Base-by-base conservation (phyloP, 2,888 invertebrate genomes). In the Thumatha senex region DNA sequence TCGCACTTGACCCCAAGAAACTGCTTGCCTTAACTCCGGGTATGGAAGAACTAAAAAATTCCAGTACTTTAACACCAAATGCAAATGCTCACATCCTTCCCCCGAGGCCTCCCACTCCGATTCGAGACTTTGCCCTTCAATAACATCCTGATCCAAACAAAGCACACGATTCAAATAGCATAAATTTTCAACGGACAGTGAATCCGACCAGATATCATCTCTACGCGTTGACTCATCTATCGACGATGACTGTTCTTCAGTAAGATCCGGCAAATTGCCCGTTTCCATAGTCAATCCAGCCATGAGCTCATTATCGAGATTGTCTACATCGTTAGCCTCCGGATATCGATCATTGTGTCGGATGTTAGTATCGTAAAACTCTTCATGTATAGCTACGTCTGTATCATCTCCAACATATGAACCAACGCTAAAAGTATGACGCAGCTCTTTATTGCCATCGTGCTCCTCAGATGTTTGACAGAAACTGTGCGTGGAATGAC, bases 331-430 rank as follows among this genome's bases (percentile, higher is more conserved):
- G 30, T 70, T 82, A 1, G 85, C 87, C 46, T 89, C 89, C 0
- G 89, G 89, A 48, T 88, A 89, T 1, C 82, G 78, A 49, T 89
- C 87, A 56, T 89, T 89, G 56, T 89, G 89, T 0, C 79, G 82
- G n/a, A 88, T 89, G 53, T 89, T 89, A 0, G 89, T 89, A 43
- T 89, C 89, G 54, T 78, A 86, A 39, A 75, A 74, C 7, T 70
- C 72, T 12, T 74, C 72, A 3, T 67, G 62, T 1, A 68, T 50
- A 0, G 46, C 53, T 1, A 45, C 45, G 13, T 70, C 75, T 1
- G 54, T 33, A 0, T 63, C 72, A 3, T 74, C 76, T 0, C 70
- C 70, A 0, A 77, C 69, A 0, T 70, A 67, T 1, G 76, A 72
- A 9, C 73, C 78, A 0, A 73, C 61, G 48, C 76, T 74, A 18